Evolutionary conservation across 2,888 invertebrate species (phyloP), one percentile per base, ranked within the genome.

Genomic region (Rhimphoctona megacephalus): DNA sequence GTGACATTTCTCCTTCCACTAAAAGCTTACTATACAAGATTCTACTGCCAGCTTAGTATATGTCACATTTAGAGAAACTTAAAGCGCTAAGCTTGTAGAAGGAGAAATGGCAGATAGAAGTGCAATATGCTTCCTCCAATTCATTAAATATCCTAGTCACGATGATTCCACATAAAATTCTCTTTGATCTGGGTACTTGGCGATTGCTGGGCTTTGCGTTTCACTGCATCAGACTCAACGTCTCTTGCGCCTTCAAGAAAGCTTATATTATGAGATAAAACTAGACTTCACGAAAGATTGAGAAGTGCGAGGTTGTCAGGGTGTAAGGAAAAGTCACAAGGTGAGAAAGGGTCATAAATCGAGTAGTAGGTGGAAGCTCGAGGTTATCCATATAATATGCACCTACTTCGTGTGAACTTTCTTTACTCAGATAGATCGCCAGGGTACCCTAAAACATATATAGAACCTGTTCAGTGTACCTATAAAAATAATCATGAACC

Each of bases 281-380:
- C n/a, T 19, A 39, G 46, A 69, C 33, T 46, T 52, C 19, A 49
- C 52, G 54, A 84, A 67, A 84, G 79, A 84, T 77, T 36, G 66
- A 84, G 72, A 79, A 69, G 46, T 49, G 67, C 17, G 67, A 36
- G 57, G 67, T 72, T 61, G 73, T 73, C 57, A 67, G 46, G 54
- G 73, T 39, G 54, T 74, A 74, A 79, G 61, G 69, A 61, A 74
- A 70, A 73, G 83, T 78, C 78, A 64, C 66, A 19, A 57, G 52
- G 22, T 67, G 73, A 79, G 43, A 67, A 73, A 73, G 64, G 78
- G 33, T 79, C 79, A 80, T 84, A 84, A 84, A 84, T 79, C 83
- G 69, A 57, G 69, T 30, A 72, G 74, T 30, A 72, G 74, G n/a
- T 57, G 57, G 79, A 84, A 57, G 79, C 57, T 36, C 66, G 43